These are phyloP conservation scores for Columbina picui DNA, from an alignment of 2,113 vertebrate genomes.

Conservation along the genomic window DNA sequence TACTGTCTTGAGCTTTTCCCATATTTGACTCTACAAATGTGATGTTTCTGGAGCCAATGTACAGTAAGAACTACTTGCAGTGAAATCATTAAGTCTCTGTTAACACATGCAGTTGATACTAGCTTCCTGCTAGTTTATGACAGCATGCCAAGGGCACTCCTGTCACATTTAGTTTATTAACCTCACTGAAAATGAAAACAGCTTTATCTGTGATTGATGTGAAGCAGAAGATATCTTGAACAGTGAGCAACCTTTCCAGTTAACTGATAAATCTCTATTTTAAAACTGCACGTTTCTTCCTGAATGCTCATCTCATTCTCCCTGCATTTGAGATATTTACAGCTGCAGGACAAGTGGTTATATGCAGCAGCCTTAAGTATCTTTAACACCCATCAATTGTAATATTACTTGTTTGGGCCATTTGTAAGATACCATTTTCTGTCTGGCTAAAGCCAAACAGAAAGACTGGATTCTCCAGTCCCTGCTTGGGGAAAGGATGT, in stretches of 20 bases:
- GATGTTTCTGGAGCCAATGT: neutral
- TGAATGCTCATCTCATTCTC: neutral
- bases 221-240: neutral
- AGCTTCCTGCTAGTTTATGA: neutral
- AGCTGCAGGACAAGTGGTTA: neutral
- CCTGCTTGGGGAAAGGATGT: neutral
- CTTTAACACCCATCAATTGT: neutral
- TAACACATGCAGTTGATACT: neutral
- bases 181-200: neutral
- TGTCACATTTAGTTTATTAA: neutral
- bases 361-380: neutral
- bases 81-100: neutral
- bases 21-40: neutral
- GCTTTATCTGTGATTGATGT: neutral
- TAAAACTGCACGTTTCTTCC: neutral
- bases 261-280: neutral
- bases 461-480: neutral
- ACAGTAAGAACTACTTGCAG: neutral
- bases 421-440: neutral
- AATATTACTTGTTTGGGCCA: neutral
- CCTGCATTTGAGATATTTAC: neutral
- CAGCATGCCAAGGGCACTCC: neutral
- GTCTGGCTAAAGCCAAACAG: neutral
- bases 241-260: neutral
- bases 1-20: neutral